These are phyloP conservation scores for Drosophila miranda DNA, from an alignment of 1,140 invertebrate species.

Conservation along the genomic window DNA sequence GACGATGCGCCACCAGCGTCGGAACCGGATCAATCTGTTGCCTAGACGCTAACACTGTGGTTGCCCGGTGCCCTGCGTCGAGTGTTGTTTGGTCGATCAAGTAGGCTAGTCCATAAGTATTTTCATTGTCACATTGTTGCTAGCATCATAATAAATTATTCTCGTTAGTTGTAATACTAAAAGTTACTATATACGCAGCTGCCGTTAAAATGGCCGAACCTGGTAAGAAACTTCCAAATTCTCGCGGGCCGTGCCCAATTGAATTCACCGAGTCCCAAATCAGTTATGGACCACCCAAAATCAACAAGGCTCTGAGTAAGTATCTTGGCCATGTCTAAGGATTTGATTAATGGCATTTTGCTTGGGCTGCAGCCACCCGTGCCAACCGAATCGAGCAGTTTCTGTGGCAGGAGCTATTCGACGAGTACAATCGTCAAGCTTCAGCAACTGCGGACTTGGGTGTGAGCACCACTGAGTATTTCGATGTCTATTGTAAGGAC, in stretches of 20 bases:
- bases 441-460: constrained; percentile 4
- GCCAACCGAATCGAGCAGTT: constrained; percentile 64
- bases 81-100: constrained; percentile 35
- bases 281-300: constrained; percentile 55
- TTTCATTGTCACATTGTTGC: constrained; percentile 20
- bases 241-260: constrained; percentile 32
- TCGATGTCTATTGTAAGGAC: constrained; percentile 72
- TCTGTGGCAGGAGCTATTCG: constrained; percentile 69
- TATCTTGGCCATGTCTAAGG: not conserved
- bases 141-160: constrained; percentile 65
- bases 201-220: constrained; percentile 22
- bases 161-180: constrained; percentile 35
- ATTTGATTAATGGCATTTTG: not conserved
- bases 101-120: constrained; percentile 19
- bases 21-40: constrained; percentile 28
- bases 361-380: constrained; percentile 50
- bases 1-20: constrained; percentile 25
- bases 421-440: constrained; percentile 69
- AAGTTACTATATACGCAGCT: constrained; percentile 2
- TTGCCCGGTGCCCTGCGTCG: constrained; percentile 16
- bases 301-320: constrained; percentile 57
- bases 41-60: constrained; percentile 28
- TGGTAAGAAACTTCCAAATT: constrained; percentile 26
- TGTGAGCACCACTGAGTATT: constrained; percentile 62
- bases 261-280: constrained; percentile 50